Percentiles rank a stretch among this genome's conserved stretches.
phyloP scores from a whole-genome alignment of 1,140 invertebrate species.

The Antheraea pernyi region DNA sequence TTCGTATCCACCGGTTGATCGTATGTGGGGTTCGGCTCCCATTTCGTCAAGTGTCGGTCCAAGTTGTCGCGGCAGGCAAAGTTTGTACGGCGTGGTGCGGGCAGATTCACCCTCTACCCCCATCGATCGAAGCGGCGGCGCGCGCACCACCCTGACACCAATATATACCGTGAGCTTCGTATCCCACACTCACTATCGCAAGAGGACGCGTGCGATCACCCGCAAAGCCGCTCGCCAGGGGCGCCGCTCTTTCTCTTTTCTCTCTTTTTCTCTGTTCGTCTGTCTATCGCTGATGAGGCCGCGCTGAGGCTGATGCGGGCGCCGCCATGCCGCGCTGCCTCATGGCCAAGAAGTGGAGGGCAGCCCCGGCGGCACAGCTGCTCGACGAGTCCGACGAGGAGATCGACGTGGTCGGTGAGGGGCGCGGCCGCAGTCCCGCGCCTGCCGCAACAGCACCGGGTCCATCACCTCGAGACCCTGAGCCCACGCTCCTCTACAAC shows the following conservation, averaged over 20 bases:
- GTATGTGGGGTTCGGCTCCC: conserved; percentile 39
- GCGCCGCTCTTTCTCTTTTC: conserved; percentile 72
- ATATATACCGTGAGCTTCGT: conserved; percentile 76
- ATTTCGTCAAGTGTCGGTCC: conserved; percentile 49
- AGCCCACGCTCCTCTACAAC: conserved; percentile 76
- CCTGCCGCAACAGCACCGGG: conserved; percentile 73
- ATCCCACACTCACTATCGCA: conserved; percentile 56
- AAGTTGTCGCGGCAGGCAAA: conserved; percentile 59
- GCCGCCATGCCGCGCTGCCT: conserved; percentile 90
- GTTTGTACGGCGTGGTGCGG: conserved; percentile 49
- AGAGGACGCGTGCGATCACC: conserved; percentile 74
- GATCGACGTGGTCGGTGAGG: conserved; percentile 87
- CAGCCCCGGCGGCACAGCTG: conserved; percentile 88
- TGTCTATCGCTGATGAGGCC: conserved; percentile 71
- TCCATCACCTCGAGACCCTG: conserved; percentile 69
- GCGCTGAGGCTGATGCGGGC: conserved; percentile 74
- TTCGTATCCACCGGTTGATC: conserved; percentile 59
- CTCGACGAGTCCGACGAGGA: conserved; percentile 88
- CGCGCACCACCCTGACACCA: conserved; percentile 60
- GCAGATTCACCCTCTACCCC: conserved; percentile 39
- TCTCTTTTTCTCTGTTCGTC: conserved; percentile 76
- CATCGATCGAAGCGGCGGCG: conserved; percentile 68
- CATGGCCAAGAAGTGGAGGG: conserved; percentile 95
- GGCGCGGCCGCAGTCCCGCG: conserved; percentile 77
- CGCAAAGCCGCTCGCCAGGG: conserved; percentile 75